Evolutionary conservation across 2,113 vertebrate genomes (phyloP), one percentile per base, ranked within the genome.

Genomic region (Zosterops hypoxanthus): DNA sequence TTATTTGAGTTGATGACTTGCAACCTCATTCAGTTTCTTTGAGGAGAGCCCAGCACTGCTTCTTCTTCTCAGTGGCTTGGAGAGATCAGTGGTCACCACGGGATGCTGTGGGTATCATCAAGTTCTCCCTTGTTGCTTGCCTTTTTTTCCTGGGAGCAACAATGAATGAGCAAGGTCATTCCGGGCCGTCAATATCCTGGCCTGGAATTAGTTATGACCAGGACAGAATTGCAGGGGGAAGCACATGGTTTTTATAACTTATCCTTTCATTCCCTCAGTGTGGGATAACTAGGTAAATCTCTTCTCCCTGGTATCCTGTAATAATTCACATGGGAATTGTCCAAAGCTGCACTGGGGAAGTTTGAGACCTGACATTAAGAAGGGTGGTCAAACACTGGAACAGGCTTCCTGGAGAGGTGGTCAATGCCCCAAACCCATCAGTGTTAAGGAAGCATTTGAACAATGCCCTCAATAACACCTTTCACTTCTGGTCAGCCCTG

Each of bases 1-100:
- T 95, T 94, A 90, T 92, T 84, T 39, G 53, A 94, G n/a, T n/a
- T 88, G 81, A 77, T 88, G 91, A 86, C 88, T 97, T 92, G 63
- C 69, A 95, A 94, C 24, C n/a, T 95, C 86, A 70, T 89, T 33
- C 46, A 52, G 39, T 72, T 94, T 49, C 66, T 78, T 88, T 86
- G n/a, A 41, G 65, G 78, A 85, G 61, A 88, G 34, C 90, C 72
- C 49, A 23, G 71, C 16, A 9, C 15, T 60, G 34, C 42, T 82
- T 13, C 61, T 63, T 44, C 75, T 55, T 44, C 2, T 3, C 34
- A 34, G 70, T 3, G 0, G 20, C 65, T 71, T 28, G 5, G 31
- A 49, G 57, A 89, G 57, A 75, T 83, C 34, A 12, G 8, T 60
- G 66, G 70, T 70, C 77, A 56, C 59, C 75, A 15, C 2, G 6